Evolutionary conservation across 2,888 invertebrate genomes (phyloP), one percentile per base, ranked within the genome.

Genomic region (Disparrhopalites patrizii): DNA sequence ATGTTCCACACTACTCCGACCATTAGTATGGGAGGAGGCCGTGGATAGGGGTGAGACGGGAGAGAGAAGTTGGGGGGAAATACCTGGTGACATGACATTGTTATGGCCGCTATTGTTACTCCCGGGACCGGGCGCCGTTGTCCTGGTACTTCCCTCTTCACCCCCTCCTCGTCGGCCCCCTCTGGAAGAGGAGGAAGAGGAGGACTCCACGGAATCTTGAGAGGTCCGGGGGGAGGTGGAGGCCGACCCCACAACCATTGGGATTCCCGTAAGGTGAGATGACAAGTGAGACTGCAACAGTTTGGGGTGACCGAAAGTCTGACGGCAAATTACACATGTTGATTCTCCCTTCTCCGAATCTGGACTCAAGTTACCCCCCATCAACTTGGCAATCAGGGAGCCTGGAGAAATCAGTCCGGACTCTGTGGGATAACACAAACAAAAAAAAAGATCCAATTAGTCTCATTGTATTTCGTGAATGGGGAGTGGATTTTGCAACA

Each of bases 271-370:
- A 20, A 74, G 67, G 58, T 74, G 74, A 33, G 71, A 70, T 25
- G 73, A 67, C 56, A 74, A 67, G 58, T 74, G 74, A 30, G 66
- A 23, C 56, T 74, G 74, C 18, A 73, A 69, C 40, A 71, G 69
- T 64, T 71, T 58, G 8, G 71, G 69, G 52, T 74, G 71, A 51
- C 65, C 66, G 38, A 73, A 74, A 47, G 56, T 72, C 43, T 70
- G 67, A 15, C 74, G 70, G 33, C 74, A 74, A 31, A 74, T 73
- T 15, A 72, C 72, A 62, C 74, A 74, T 33, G 67, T 70, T 47
- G 68, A 72, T 27, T 69, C 68, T 15, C 69, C 69, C 5, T 70
- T 70, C 50, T 30, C 62, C 3, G 18, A 8, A 7, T 54, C 54
- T 8, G 62, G 54, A 62, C 55, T 62, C 62, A 62, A 8, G 18